A percentile compares a stretch with the other conserved stretches of the same genome.
phyloP scores from a whole-genome alignment of 2,113 vertebrate genomes.

The Nyctibius bracteatus region DNA sequence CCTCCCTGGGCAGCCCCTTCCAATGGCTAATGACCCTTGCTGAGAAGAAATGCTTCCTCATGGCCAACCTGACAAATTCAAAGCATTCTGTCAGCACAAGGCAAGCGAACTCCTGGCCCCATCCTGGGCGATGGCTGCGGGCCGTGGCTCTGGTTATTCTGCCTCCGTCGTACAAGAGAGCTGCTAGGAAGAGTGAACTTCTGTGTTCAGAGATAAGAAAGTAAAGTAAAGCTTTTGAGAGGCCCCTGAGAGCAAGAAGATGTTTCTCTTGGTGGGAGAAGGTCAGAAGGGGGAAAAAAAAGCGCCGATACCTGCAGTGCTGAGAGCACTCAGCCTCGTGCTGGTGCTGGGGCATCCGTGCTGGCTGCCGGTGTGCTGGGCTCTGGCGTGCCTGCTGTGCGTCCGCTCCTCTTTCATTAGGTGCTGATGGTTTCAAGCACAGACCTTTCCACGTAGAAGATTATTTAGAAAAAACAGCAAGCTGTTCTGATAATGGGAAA shows the following conservation, averaged over 20 bases:
- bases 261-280: not conserved
- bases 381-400: rapidly evolving
- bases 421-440: not conserved
- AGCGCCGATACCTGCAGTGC: rapidly evolving
- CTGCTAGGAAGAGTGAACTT: not conserved
- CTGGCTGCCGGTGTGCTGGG: rapidly evolving
- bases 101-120: not conserved
- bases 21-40: too few species aligned
- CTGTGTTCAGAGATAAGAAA: not conserved
- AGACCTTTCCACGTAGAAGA: not conserved
- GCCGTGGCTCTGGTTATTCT: not conserved
- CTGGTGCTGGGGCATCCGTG: not conserved
- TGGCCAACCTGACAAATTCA: too few species aligned
- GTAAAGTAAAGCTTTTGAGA: not conserved
- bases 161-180: not conserved
- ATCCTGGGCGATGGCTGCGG: rapidly evolving
- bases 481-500: not conserved
- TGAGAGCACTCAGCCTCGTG: not conserved
- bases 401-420: not conserved
- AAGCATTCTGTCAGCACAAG: not conserved
- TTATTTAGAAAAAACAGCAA: not conserved
- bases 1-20: too few species aligned
- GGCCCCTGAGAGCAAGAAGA: rapidly evolving
- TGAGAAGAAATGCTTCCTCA: too few species aligned
- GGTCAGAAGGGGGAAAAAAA: not conserved